Percentiles rank a stretch among this genome's conserved stretches.
phyloP scores from a whole-genome alignment of 2,888 invertebrate genomes.

The Pollenia amentaria region DNA sequence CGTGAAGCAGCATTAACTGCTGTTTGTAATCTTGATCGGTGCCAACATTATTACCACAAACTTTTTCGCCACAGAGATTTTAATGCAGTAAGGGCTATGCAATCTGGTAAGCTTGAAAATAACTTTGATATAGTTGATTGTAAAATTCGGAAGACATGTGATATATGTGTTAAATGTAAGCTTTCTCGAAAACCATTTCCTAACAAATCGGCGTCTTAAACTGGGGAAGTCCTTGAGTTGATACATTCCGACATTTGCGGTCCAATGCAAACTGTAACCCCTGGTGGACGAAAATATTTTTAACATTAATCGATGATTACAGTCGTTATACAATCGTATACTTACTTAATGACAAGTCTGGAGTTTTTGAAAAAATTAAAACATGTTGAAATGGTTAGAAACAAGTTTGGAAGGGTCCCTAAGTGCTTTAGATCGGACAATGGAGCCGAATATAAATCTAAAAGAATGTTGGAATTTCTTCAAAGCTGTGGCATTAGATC shows the following conservation, averaged over 20 bases:
- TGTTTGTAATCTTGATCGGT: too few relatives aligned
- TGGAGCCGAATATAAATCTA: constrained; percentile 76
- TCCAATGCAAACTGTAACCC: too few relatives aligned
- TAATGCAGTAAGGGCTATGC: constrained; percentile 17
- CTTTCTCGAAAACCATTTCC: constrained; percentile 20
- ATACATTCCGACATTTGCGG: constrained; percentile 30
- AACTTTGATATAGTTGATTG: constrained; percentile 32
- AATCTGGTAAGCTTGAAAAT: constrained; percentile 24
- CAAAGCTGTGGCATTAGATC: constrained; percentile 20
- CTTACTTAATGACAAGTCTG: too few relatives aligned
- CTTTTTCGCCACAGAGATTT: constrained; percentile 13
- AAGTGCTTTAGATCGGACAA: constrained; percentile 57
- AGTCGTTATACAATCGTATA: too few relatives aligned
- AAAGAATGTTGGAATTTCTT: constrained; percentile 44
- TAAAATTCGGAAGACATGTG: constrained; percentile 1
- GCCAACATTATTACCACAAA: too few relatives aligned
- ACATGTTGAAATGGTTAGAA: too few relatives aligned
- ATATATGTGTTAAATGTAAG: constrained; percentile 41
- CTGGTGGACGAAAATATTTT: too few relatives aligned
- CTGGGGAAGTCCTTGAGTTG: constrained; percentile 25
- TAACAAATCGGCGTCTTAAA: neutral
- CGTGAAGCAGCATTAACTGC: too few relatives aligned
- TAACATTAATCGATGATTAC: constrained; percentile 80
- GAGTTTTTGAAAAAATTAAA: constrained; percentile 16
- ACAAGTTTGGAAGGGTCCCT: constrained; percentile 36